These are phyloP conservation scores for Acrocephalus scirpaceus DNA, from an alignment of 2,797 vertebrate species.

Conservation along the genomic window DNA sequence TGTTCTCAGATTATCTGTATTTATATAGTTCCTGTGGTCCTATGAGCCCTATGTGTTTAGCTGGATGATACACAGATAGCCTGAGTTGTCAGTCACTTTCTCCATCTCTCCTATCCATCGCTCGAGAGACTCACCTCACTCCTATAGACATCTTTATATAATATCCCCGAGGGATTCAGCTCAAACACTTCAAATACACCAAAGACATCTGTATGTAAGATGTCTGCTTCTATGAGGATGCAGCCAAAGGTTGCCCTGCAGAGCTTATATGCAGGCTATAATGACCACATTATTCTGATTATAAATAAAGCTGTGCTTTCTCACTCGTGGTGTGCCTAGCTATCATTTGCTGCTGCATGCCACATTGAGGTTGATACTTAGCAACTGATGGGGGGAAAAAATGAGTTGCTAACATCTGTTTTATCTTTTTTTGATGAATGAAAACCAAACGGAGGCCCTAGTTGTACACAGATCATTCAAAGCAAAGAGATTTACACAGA, in stretches of 20 bases:
- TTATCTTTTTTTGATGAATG: conserved; percentile 44
- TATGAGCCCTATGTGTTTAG: neutral
- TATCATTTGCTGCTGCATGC: neutral
- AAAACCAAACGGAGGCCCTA: conserved; percentile 1
- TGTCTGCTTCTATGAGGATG: neutral
- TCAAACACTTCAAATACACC: neutral
- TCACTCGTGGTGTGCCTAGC: neutral
- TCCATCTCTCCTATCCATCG: neutral
- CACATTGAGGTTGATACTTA: conserved; percentile 1
- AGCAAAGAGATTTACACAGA: conserved; percentile 22
- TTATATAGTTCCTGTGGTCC: conserved; percentile 5
- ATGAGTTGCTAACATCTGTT: conserved; percentile 56
- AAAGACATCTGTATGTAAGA: neutral
- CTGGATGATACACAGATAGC: conserved; percentile 26
- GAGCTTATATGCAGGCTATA: neutral
- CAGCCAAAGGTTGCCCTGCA: neutral
- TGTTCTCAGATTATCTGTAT: conserved; percentile 29
- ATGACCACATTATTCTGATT: conserved; percentile 14
- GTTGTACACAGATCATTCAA: neutral
- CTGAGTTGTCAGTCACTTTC: conserved; percentile 23
- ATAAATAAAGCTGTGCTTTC: conserved; percentile 18
- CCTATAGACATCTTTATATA: neutral
- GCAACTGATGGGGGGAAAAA: neutral
- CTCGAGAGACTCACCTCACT: neutral
- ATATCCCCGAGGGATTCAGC: neutral